Evolutionary conservation across 2,113 vertebrate genomes (phyloP).

Genomic region (Charadrius vociferus): DNA sequence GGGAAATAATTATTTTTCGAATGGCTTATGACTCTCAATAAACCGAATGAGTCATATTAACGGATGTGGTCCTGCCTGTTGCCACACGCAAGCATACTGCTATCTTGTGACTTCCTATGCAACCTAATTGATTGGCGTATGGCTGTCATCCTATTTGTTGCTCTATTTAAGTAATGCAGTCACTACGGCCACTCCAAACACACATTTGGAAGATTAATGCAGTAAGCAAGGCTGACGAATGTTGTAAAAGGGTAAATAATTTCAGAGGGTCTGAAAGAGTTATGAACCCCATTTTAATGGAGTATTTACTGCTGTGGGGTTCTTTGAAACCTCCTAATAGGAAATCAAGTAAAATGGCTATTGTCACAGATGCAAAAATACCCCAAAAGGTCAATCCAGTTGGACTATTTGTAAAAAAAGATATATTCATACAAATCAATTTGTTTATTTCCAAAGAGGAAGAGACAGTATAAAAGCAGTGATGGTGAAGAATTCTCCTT

Average conservation of each 20-base stretch:
- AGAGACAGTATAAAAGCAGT: background rate
- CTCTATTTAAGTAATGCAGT: background rate
- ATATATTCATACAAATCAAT: background rate
- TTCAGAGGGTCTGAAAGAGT: background rate
- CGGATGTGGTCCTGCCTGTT: background rate
- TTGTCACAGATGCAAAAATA: background rate
- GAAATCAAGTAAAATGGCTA: background rate
- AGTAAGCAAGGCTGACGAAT: background rate
- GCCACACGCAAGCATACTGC: background rate
- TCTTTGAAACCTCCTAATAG: background rate
- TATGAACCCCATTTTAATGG: background rate
- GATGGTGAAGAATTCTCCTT: background rate
- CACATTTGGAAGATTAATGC: background rate
- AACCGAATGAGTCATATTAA: conserved; percentile 23
- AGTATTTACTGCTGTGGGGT: background rate
- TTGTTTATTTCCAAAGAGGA: background rate
- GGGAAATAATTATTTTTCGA: background rate
- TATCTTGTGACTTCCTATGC: background rate
- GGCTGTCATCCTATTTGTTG: background rate
- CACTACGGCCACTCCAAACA: background rate
- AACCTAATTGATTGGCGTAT: background rate
- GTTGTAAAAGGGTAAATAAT: background rate
- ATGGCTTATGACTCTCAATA: background rate
- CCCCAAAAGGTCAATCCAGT: background rate
- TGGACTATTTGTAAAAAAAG: background rate